phyloP scores from a whole-genome alignment of 92 coral and sea anemone species.

The Meandrina meandrites region DNA sequence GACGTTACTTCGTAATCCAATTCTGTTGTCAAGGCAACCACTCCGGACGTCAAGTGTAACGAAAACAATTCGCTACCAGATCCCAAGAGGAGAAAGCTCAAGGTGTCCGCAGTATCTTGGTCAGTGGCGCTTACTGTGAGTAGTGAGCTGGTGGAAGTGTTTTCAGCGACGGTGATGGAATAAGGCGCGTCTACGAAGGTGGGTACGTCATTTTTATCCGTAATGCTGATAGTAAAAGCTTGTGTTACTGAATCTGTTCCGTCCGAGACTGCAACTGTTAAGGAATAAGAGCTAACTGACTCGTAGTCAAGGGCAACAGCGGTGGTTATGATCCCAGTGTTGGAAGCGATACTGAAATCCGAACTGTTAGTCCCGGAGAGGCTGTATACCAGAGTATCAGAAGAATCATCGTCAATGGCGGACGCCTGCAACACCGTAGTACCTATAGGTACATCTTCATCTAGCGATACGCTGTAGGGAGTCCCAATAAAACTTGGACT shows the following conservation, averaged over 20 bases:
- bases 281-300: slow-evolving; percentile 44
- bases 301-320: slow-evolving; percentile 52
- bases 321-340: slow-evolving; percentile 47
- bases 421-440: slow-evolving; percentile 44
- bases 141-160: slow-evolving; percentile 31
- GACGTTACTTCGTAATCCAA: slow-evolving; percentile 47
- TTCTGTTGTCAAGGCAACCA: slow-evolving; percentile 39
- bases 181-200: slow-evolving; percentile 41
- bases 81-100: slow-evolving; percentile 45
- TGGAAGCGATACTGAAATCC: slow-evolving; percentile 38
- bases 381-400: slow-evolving; percentile 41
- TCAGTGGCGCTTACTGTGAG: slow-evolving; percentile 50
- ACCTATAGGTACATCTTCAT: slow-evolving; percentile 48
- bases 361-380: slow-evolving; percentile 40
- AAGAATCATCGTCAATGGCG: slow-evolving; percentile 56
- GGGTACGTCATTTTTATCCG: slow-evolving; percentile 41
- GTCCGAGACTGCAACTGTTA: slow-evolving; percentile 54
- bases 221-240: slow-evolving; percentile 28
- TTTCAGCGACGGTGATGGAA: slow-evolving; percentile 40
- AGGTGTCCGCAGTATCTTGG: slow-evolving; percentile 37
- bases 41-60: slow-evolving; percentile 42
- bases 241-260: slow-evolving; percentile 25
- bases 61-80: slow-evolving; percentile 46
- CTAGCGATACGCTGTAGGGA: slow-evolving; percentile 51
- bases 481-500: slow-evolving; percentile 58